Evolutionary conservation across 2,888 invertebrate genomes (phyloP).

Genomic region (Apamea epomidion): DNA sequence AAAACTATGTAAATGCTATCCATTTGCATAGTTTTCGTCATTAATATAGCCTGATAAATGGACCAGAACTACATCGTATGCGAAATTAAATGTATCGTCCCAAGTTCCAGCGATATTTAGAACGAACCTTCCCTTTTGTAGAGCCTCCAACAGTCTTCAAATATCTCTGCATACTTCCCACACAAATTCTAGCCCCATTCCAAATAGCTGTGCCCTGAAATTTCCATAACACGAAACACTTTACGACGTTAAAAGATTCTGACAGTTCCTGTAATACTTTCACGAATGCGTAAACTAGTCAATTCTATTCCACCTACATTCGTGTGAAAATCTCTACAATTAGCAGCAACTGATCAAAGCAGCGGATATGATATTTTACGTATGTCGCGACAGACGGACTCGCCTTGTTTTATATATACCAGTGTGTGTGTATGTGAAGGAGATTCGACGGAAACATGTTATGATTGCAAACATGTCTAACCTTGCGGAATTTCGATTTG

Average conservation of each 20-base stretch:
- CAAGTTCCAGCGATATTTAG: neutral
- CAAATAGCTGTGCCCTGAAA: conserved; percentile 20
- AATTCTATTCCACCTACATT: conserved; percentile 55
- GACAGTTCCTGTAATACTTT: conserved; percentile 56
- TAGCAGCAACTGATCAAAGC: conserved; percentile 64
- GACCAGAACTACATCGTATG: neutral
- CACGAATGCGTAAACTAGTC: conserved; percentile 52
- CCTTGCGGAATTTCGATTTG: conserved; percentile 37
- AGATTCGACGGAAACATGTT: conserved; percentile 47
- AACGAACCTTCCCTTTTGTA: neutral
- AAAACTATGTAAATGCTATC: too few species aligned
- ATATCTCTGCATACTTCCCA: conserved; percentile 15
- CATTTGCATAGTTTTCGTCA: neutral
- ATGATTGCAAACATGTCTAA: conserved; percentile 43
- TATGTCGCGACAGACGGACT: conserved; percentile 56
- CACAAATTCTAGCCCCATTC: conserved; percentile 12
- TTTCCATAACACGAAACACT: conserved; percentile 28
- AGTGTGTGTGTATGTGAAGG: conserved; percentile 25
- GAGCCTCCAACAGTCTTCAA: conserved; percentile 1
- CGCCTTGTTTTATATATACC: conserved; percentile 46
- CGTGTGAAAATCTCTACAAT: conserved; percentile 61
- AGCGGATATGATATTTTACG: conserved; percentile 68
- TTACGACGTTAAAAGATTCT: conserved; percentile 38
- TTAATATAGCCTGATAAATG: neutral
- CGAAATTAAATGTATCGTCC: neutral